A percentile compares a stretch with the other conserved stretches of the same genome.
phyloP scores from a whole-genome alignment of 2,113 vertebrate genomes.

The Chloropsis hardwickii region DNA sequence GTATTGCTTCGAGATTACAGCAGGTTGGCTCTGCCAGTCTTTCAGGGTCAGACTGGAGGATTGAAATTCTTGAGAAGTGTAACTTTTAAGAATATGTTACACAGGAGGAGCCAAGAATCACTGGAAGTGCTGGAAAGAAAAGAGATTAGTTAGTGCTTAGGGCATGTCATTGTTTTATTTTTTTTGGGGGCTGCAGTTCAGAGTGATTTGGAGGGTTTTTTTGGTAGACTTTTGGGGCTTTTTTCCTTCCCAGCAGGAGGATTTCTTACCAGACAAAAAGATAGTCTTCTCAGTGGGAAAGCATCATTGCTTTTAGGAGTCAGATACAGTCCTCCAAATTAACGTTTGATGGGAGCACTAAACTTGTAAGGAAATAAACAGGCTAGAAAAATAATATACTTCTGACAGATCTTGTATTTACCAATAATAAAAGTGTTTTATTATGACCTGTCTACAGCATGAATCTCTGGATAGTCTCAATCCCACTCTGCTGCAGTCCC shows the following conservation, averaged over 20 bases:
- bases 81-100: background rate
- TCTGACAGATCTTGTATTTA: conserved; percentile 1
- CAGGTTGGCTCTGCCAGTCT: background rate
- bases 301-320: background rate
- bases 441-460: background rate
- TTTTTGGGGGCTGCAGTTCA: background rate
- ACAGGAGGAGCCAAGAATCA: background rate
- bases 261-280: background rate
- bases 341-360: background rate
- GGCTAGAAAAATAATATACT: background rate
- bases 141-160: background rate
- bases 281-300: background rate
- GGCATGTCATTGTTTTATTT: rapidly evolving
- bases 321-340: background rate
- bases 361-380: conserved; percentile 34
- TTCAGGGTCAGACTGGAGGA: background rate
- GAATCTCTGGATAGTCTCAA: conserved; percentile 38
- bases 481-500: background rate
- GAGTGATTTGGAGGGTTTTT: background rate
- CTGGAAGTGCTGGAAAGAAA: background rate
- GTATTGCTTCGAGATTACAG: background rate
- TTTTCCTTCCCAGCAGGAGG: background rate
- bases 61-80: background rate
- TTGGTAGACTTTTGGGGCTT: background rate
- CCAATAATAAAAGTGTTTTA: conserved; percentile 23